phyloP scores from a whole-genome alignment of 2,797 vertebrate genomes.

The Scarus forsteni region DNA sequence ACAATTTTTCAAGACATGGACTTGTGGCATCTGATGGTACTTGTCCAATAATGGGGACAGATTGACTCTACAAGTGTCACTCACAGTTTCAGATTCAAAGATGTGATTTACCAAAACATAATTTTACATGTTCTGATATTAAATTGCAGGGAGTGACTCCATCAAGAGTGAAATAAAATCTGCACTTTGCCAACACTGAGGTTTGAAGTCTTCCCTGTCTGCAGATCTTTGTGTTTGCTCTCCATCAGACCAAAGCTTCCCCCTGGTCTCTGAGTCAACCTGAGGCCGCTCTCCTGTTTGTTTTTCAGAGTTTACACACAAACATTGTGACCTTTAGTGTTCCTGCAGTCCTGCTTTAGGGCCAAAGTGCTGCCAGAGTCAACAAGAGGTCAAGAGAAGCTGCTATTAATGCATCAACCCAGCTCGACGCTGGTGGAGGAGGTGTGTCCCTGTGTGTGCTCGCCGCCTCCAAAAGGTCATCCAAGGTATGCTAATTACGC shows the following conservation, averaged over 20 bases:
- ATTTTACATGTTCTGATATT: too few relatives aligned
- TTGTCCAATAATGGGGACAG: too few relatives aligned
- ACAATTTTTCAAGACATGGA: too few relatives aligned
- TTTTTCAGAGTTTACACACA: conserved; percentile 18
- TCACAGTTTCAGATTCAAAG: too few relatives aligned
- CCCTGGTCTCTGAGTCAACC: background rate
- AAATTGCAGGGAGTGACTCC: too few relatives aligned
- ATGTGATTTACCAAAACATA: too few relatives aligned
- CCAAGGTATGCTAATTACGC: conserved; percentile 49
- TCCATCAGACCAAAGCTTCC: background rate
- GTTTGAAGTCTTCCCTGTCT: too few relatives aligned
- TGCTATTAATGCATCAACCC: conserved; percentile 46
- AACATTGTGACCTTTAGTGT: conserved; percentile 19
- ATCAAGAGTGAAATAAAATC: too few relatives aligned
- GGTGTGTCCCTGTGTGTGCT: conserved; percentile 1
- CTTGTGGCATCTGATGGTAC: too few relatives aligned
- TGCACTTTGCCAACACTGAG: too few relatives aligned
- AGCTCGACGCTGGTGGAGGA: conserved; percentile 31
- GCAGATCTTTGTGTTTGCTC: background rate
- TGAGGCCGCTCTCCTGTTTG: conserved; percentile 2
- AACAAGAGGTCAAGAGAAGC: conserved; percentile 40
- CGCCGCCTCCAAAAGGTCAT: conserved; percentile 66
- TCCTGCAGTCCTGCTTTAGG: conserved; percentile 33
- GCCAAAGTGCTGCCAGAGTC: conserved; percentile 37
- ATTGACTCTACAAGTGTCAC: too few relatives aligned